phyloP scores from a whole-genome alignment of 2,113 vertebrate species.

The Sula dactylatra region DNA sequence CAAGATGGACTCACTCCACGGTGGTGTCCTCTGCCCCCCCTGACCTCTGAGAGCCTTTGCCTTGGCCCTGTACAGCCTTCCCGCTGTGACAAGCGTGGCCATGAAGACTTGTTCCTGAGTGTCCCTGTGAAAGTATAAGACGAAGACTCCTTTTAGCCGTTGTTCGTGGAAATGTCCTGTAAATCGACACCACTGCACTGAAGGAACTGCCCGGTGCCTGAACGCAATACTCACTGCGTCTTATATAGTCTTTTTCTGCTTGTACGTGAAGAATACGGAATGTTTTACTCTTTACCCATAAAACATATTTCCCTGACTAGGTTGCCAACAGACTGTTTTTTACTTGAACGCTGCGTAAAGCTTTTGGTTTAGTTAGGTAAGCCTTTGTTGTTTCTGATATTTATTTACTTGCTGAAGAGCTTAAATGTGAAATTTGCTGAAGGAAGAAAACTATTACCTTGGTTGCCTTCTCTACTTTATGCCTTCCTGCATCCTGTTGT shows the following conservation, averaged over 20 bases:
- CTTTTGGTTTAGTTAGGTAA: not conserved
- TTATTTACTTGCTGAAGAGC: not conserved
- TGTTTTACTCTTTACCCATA: not conserved
- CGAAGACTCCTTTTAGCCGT: not conserved
- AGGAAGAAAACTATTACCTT: not conserved
- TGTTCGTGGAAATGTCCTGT: not conserved
- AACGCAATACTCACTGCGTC: not conserved
- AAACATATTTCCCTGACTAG: not conserved
- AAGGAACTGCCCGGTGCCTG: not conserved
- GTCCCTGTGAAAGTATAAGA: not conserved
- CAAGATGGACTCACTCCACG: fast-evolving
- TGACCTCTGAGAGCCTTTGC: fast-evolving
- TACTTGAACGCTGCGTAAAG: not conserved
- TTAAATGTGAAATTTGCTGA: not conserved
- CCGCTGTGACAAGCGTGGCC: fast-evolving
- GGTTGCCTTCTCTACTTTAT: not conserved
- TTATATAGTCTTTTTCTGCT: not conserved
- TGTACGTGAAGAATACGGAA: fast-evolving
- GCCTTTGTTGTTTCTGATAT: not conserved
- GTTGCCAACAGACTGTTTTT: not conserved
- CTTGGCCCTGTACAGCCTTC: not conserved
- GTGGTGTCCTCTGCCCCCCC: not conserved
- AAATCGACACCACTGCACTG: not conserved
- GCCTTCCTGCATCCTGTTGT: not conserved
- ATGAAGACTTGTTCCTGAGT: not conserved